Percentiles rank a stretch among this genome's conserved stretches.
These are phyloP conservation scores for Dioctria linearis DNA, from an alignment of 2,888 invertebrate genomes.

Conservation along the genomic window DNA sequence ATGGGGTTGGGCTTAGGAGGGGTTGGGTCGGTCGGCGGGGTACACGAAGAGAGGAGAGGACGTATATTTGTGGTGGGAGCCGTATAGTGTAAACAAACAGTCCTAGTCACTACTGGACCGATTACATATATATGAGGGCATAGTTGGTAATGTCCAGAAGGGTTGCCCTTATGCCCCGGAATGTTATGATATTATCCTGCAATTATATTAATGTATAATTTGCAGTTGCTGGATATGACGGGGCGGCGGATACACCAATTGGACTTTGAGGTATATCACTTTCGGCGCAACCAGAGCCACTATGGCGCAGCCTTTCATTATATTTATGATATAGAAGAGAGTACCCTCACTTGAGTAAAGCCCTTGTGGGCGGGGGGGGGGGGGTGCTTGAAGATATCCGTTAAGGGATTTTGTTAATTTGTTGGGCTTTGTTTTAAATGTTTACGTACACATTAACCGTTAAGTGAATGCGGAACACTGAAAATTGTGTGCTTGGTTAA, in stretches of 20 bases:
- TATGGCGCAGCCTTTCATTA: slow-evolving; percentile 11
- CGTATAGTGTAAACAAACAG: neutral
- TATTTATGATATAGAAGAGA: too few relatives aligned
- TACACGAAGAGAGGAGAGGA: neutral
- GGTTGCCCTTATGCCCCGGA: slow-evolving; percentile 41
- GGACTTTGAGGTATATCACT: slow-evolving; percentile 41
- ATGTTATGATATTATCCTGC: slow-evolving; percentile 55
- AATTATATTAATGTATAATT: slow-evolving; percentile 55
- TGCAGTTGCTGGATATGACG: slow-evolving; percentile 36
- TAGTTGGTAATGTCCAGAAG: slow-evolving; percentile 37
- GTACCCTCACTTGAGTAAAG: slow-evolving; percentile 2
- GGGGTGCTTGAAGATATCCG: neutral
- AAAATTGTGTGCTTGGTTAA: slow-evolving; percentile 33
- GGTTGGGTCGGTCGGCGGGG: neutral
- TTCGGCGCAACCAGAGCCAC: neutral
- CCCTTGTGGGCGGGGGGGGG: neutral
- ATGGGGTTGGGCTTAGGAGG: neutral
- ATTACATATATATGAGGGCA: slow-evolving; percentile 30
- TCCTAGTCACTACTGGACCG: slow-evolving; percentile 1
- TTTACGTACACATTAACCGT: slow-evolving; percentile 44
- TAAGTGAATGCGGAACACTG: slow-evolving; percentile 38
- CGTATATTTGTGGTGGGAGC: neutral
- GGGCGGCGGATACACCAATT: slow-evolving; percentile 32
- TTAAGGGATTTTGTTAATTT: slow-evolving; percentile 47
- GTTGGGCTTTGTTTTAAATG: slow-evolving; percentile 46